Evolutionary conservation across 2,888 invertebrate species (phyloP), one percentile per base, ranked within the genome.

Genomic region (Byasa hedistus): DNA sequence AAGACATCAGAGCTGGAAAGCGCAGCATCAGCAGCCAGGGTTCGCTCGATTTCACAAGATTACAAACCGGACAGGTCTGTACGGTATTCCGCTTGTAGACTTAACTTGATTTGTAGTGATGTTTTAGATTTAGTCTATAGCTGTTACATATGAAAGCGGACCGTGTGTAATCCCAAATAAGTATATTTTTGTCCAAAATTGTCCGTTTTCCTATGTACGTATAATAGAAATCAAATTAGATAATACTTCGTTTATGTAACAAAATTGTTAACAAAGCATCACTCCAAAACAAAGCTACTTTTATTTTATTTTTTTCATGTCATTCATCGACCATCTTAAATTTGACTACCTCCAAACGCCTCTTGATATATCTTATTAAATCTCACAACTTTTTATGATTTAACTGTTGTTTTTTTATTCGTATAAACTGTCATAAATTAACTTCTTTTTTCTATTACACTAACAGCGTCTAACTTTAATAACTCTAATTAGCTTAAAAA

Each of bases 1-100:
- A 98, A 89, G 97, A 98, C 83, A 96, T 98, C 69, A 94, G 96
- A 75, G 96, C 96, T 61, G 98, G 98, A 59, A 98, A 97, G 86
- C 93, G 95, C 66, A 93, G 89, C 88, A 93, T 87, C 86, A 93
- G 85, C 77, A 91, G 81, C 79, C 91, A 91, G 72, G 90, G 90
- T 0, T 91, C 91, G 0, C 70, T 91, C 72, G 91, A 91, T 79
- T 91, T 90, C 76, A 86, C 88, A 39, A 84, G 91, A 72, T 77
- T 89, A 83, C 87, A 86, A 63, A 86, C 89, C 0, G 89, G 89
- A 69, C 91, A 92, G 92, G 92, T 93, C 88, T 78, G 89, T 86
- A 77, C 72, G 68, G 67, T 64, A 69, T 69, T 68, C 36, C 44
- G 56, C 23, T 57, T 56, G 57, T 69, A 62, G 22, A 71, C 73